phyloP scores from a whole-genome alignment of 2,888 invertebrate species.

The Tinea semifulvella region DNA sequence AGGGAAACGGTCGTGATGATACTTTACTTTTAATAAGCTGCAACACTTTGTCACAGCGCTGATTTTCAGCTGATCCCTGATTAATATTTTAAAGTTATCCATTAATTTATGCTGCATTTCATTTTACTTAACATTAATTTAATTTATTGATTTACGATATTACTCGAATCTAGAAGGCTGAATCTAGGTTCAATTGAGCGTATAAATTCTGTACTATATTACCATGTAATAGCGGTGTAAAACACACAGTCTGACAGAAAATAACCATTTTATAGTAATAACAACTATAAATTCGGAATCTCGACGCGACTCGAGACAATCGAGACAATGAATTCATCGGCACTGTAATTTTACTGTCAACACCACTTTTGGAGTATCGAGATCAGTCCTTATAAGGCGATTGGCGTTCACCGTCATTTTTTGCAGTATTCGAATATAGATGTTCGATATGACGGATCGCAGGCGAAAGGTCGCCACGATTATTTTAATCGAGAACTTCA shows the following conservation, averaged over 20 bases:
- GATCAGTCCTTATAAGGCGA: constrained; percentile 34
- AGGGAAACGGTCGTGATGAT: too few species aligned
- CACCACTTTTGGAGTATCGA: constrained; percentile 23
- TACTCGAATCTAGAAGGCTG: too few species aligned
- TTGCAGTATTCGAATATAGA: constrained; percentile 29
- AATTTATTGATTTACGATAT: too few species aligned
- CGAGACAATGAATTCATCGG: constrained; percentile 33
- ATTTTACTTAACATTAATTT: too few species aligned
- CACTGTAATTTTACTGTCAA: constrained; percentile 42
- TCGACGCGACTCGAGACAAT: constrained; percentile 32
- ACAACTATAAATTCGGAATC: constrained; percentile 13
- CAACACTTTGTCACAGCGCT: too few species aligned
- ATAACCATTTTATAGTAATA: constrained; percentile 10
- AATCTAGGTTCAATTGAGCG: too few species aligned
- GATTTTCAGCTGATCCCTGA: too few species aligned
- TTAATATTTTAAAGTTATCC: too few species aligned
- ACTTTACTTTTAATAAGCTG: too few species aligned
- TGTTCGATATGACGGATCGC: constrained; percentile 42
- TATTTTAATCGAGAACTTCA: constrained; percentile 57
- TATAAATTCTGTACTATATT: neutral
- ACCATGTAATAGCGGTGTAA: constrained; percentile 11
- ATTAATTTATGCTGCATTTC: too few species aligned
- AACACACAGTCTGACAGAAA: constrained; percentile 11
- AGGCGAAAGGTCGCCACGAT: constrained; percentile 46
- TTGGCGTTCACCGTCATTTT: constrained; percentile 40